Evolutionary conservation across 2,888 invertebrate genomes (phyloP).

Genomic region (Penaeus monodon): DNA sequence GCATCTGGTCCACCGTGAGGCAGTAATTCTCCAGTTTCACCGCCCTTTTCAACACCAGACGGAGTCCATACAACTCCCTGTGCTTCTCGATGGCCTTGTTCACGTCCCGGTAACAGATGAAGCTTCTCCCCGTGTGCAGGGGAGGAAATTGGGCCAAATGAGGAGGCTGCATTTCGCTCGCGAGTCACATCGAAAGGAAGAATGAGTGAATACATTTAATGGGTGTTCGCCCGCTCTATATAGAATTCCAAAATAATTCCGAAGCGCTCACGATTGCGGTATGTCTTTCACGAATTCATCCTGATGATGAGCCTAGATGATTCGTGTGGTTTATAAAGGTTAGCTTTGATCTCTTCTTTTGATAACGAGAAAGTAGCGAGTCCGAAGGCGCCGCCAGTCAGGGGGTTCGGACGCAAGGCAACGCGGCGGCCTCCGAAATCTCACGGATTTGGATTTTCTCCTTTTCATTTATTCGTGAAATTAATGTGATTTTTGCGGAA

Average conservation of each 20-base stretch:
- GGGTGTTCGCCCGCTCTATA: neutral
- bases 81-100: constrained; percentile 64
- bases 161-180: constrained; percentile 40
- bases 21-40: constrained; percentile 62
- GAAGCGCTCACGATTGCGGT: no score
- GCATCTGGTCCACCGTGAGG: constrained; percentile 60
- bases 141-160: constrained; percentile 47
- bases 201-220: constrained; percentile 14
- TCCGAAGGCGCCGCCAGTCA: neutral
- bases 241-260: neutral
- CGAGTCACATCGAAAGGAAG: constrained; percentile 16
- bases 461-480: neutral
- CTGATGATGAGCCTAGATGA: no score
- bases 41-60: constrained; percentile 59
- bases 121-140: constrained; percentile 59
- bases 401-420: neutral
- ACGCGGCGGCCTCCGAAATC: constrained; percentile 14
- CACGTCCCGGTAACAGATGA: constrained; percentile 61
- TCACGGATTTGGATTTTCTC: constrained; percentile 5
- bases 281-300: no score
- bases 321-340: no score
- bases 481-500: no score
- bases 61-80: constrained; percentile 60
- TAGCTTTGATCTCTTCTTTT: neutral
- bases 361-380: neutral